Evolutionary conservation across 2,888 invertebrate genomes (phyloP).

Genomic region (Parnassius orleans): DNA sequence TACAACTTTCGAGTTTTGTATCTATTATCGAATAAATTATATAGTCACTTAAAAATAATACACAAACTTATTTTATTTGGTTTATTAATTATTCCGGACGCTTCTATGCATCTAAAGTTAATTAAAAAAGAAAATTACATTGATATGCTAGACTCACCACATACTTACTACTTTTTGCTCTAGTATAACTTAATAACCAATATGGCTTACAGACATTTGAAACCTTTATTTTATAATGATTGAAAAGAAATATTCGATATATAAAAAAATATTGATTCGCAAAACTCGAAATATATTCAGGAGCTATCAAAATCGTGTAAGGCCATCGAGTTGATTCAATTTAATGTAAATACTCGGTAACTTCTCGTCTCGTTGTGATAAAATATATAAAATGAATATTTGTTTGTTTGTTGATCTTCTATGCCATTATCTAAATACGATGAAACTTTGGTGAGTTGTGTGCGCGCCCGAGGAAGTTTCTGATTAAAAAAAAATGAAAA

Average conservation of each 20-base stretch:
- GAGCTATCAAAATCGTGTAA: no score
- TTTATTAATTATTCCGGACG: constrained; percentile 4
- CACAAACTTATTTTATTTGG: constrained; percentile 6
- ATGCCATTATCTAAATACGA: no score
- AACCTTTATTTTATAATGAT: background rate
- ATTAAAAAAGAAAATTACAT: constrained; percentile 20
- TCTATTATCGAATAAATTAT: background rate
- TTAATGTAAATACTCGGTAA: no score
- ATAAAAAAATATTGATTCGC: background rate
- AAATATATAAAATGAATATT: no score
- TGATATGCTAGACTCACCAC: constrained; percentile 19
- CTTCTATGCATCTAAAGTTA: background rate
- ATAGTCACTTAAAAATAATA: constrained; percentile 23
- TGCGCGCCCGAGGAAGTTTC: no score
- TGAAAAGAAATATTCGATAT: no score
- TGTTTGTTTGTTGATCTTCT: no score
- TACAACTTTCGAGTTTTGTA: background rate
- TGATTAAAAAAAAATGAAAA: no score
- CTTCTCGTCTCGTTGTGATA: no score
- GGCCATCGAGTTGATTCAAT: no score
- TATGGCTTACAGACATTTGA: constrained; percentile 21
- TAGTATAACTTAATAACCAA: constrained; percentile 13
- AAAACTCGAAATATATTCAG: background rate
- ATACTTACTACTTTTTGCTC: constrained; percentile 2
- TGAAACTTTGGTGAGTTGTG: no score